Conservation (phyloP, 1,140 invertebrate species). For the Apis mellifera region DNA sequence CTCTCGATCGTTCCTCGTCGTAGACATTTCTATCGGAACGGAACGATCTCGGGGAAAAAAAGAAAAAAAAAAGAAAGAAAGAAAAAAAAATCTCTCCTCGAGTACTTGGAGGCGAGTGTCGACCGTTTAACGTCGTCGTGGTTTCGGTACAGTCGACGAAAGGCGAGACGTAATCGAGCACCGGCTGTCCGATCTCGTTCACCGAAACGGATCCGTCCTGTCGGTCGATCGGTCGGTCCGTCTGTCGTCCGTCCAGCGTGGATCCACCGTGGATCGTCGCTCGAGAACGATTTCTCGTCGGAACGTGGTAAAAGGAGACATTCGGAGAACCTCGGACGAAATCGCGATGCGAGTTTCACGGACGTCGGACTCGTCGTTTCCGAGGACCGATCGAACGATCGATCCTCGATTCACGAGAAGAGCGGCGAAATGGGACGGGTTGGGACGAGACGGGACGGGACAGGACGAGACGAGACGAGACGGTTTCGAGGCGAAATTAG, state of each 20-base stretch:
- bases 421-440: neutral
- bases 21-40: constrained; percentile 63
- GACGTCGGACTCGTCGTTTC: neutral
- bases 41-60: constrained; percentile 34
- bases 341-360: neutral
- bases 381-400: no score
- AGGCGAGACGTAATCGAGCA: constrained; percentile 60
- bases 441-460: neutral
- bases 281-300: constrained; percentile 15
- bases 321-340: constrained; percentile 9
- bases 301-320: constrained; percentile 9
- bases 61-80: neutral
- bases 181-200: constrained; percentile 57
- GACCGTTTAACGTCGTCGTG: constrained; percentile 50
- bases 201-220: constrained; percentile 42
- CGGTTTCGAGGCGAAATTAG: constrained; percentile 16
- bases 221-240: constrained; percentile 23
- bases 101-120: neutral
- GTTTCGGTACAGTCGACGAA: constrained; percentile 44
- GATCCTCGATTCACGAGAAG: neutral
- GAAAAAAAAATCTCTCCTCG: neutral
- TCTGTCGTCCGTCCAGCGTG: neutral
- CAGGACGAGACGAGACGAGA: neutral
- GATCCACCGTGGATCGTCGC: constrained; percentile 3
- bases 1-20: constrained; percentile 31